Evolutionary conservation across 2,797 vertebrate species (phyloP), one percentile per base, ranked within the genome.

Genomic region (Tenualosa thibaudeaui): DNA sequence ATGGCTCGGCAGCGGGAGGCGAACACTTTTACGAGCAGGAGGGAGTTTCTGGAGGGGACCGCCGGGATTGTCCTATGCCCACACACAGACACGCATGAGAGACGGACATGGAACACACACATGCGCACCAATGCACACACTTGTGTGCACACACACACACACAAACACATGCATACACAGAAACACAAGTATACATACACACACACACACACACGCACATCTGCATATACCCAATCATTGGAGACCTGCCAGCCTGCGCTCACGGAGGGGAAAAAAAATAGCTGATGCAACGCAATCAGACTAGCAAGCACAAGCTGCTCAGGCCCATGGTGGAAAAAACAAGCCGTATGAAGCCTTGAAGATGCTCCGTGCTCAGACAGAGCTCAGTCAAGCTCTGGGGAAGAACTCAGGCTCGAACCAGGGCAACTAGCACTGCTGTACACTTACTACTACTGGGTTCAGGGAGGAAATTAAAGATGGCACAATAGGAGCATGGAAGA

Each of bases 331-430:
- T 62, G 58, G 58, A 62, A 7, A 49, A 62, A 62, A 62, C 22
- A 7, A 2, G n/a, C 0, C 19, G 19, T 19, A 22, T 1, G 5
- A 58, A 58, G 24, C 62, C 62, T 7, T 65, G 26, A 24, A n/a
- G 26, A 65, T 26, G 24, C n/a, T 5, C 12, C 12, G 65, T 71
- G 31, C 15, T 71, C 31, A 17, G 26, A 31, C 24, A 37, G 65
- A 71, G 10, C 65, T 37, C 65, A 71, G 62, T 68, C 62, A 68
- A 68, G 62, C 62, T 12, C 62, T 26, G 24, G 62, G 62, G 62
- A 68, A 37, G 13, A 26, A 3, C 62, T 68, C 13, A 3, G 24
- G 26, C 10, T 8, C 1, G 31, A 68, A 68, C 31, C 10, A 68
- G 9, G 10, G 26, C 10, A 26, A 3, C 60, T 12, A 26, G n/a